These are phyloP conservation scores for Xiphias gladius DNA, from an alignment of 2,113 vertebrate species.

Conservation along the genomic window DNA sequence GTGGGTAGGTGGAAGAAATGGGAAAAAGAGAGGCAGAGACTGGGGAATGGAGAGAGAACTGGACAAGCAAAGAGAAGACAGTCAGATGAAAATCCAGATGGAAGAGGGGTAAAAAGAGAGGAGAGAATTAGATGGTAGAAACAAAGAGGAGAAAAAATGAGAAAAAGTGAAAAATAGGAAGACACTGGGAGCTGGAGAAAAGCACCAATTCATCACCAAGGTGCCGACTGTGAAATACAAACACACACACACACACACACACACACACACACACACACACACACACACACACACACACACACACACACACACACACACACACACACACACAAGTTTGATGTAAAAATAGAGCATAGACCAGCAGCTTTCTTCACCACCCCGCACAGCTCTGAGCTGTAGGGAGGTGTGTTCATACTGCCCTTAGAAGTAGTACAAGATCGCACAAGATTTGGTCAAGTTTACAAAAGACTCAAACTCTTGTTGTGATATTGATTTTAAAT, in stretches of 20 bases:
- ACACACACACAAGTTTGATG: background rate
- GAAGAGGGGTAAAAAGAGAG: background rate
- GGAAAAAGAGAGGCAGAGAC: background rate
- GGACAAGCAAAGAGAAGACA: background rate
- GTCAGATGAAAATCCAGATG: conserved; percentile 25
- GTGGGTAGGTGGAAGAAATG: background rate
- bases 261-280: conserved; percentile 18
- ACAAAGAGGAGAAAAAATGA: conserved; percentile 23
- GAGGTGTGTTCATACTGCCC: background rate
- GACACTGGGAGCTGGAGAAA: conserved; percentile 17
- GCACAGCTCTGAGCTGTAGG: conserved; percentile 18
- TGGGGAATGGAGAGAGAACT: background rate
- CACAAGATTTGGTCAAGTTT: background rate
- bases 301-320: conserved; percentile 5
- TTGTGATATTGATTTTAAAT: background rate
- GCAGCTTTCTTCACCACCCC: conserved; percentile 44
- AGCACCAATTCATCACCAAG: conserved; percentile 50
- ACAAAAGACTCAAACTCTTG: background rate
- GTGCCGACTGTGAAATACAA: background rate
- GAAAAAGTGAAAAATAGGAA: conserved; percentile 27
- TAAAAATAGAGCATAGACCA: conserved; percentile 55
- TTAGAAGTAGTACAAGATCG: background rate
- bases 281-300: conserved; percentile 33
- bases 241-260: conserved; percentile 34
- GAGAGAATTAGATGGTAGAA: background rate